Percentiles rank a stretch among this genome's conserved stretches.
phyloP scores from a whole-genome alignment of 2,888 invertebrate species.

The Eupithecia centaureata region DNA sequence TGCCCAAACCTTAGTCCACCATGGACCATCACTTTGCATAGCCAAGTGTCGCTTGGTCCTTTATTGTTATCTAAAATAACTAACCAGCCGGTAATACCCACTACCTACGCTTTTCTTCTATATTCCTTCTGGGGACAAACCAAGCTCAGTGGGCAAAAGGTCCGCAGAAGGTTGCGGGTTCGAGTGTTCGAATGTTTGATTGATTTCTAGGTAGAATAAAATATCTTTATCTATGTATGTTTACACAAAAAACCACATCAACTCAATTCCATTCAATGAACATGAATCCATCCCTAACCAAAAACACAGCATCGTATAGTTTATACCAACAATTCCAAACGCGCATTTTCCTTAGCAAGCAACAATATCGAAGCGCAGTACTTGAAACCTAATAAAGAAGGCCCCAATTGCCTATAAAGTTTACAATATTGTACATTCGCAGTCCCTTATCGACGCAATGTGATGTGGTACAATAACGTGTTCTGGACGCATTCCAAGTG shows the following conservation, averaged over 20 bases:
- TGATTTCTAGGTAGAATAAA: no score
- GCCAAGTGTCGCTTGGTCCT: no score
- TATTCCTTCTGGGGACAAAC: no score
- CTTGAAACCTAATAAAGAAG: slow-evolving; percentile 29
- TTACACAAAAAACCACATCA: background rate
- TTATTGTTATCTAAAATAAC: no score
- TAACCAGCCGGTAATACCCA: no score
- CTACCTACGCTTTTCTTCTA: no score
- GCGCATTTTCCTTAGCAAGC: background rate
- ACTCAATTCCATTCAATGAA: background rate
- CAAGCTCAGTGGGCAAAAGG: no score
- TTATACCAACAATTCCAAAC: background rate
- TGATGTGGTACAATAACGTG: slow-evolving; percentile 37
- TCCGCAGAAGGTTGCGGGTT: no score
- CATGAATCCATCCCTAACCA: background rate
- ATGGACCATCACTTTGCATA: no score
- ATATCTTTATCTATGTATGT: no score
- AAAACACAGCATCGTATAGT: background rate
- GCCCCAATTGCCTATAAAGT: slow-evolving; percentile 11
- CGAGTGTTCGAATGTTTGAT: no score
- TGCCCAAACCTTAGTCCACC: no score
- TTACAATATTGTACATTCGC: slow-evolving; percentile 24
- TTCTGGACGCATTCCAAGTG: slow-evolving; percentile 42
- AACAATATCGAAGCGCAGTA: slow-evolving; percentile 9
- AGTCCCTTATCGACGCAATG: slow-evolving; percentile 33